These are phyloP conservation scores for Heliconius hortense DNA, from an alignment of 2,888 invertebrate genomes.

Conservation along the genomic window DNA sequence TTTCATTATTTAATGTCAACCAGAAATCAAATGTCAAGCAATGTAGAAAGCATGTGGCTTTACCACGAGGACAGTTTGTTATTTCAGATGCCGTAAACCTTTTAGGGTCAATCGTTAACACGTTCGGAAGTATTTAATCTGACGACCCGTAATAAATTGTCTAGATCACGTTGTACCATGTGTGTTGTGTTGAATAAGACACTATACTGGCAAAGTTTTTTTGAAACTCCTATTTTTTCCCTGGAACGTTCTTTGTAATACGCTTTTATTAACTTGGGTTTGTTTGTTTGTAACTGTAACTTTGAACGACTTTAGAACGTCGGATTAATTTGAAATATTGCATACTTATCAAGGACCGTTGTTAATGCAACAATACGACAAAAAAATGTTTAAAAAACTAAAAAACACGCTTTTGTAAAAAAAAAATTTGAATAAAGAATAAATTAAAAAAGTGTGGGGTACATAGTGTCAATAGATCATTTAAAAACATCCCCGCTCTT, in stretches of 20 bases:
- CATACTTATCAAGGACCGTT: no score
- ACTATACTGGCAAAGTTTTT: not conserved
- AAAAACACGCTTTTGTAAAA: no score
- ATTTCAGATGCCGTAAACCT: conserved; percentile 11
- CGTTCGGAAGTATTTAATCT: conserved; percentile 17
- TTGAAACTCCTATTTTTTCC: not conserved
- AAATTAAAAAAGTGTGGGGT: no score
- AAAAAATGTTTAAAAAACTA: no score
- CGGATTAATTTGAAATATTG: no score
- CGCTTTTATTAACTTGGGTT: not conserved
- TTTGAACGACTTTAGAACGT: no score
- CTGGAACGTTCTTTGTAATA: not conserved
- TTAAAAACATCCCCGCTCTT: no score
- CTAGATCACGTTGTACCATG: conserved; percentile 1
- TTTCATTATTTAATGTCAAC: not conserved
- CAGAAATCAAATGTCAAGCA: not conserved
- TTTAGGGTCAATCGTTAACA: conserved; percentile 21
- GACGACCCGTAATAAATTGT: conserved; percentile 9
- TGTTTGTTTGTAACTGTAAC: not conserved
- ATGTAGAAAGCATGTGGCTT: not conserved
- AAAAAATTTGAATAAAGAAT: no score
- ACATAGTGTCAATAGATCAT: no score
- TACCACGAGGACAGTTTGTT: conserved; percentile 11
- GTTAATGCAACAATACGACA: no score
- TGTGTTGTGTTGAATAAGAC: not conserved